Evolutionary conservation across 2,797 vertebrate species (phyloP).

Genomic region (Spheniscus humboldti): DNA sequence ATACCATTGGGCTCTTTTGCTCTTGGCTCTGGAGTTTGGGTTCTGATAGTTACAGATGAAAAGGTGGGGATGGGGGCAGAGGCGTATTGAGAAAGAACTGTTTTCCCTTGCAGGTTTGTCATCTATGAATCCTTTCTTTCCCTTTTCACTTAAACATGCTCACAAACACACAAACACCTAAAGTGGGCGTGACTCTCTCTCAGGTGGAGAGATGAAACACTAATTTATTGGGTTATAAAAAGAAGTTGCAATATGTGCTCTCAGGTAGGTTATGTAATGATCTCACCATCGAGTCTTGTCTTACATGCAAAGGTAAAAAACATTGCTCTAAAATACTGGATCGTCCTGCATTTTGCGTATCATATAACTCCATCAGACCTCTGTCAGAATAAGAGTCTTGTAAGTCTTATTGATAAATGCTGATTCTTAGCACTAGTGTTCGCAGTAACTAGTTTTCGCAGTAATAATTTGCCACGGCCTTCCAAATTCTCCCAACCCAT

Average conservation of each 20-base stretch:
- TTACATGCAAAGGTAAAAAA: background rate
- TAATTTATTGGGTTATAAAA: background rate
- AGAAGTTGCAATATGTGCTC: background rate
- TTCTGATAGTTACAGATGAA: background rate
- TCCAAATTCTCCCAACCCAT: background rate
- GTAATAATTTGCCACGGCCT: background rate
- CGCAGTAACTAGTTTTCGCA: background rate
- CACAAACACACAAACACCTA: background rate
- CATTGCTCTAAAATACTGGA: background rate
- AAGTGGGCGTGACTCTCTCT: background rate
- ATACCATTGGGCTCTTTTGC: background rate
- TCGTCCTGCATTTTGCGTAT: background rate
- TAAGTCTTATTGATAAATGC: background rate
- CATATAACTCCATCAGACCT: background rate
- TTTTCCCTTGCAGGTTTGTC: background rate
- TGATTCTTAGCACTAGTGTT: background rate
- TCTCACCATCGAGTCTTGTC: background rate
- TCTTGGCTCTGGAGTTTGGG: background rate
- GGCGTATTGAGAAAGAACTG: background rate
- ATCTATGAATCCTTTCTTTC: background rate
- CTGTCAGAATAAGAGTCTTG: background rate
- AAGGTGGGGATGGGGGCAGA: background rate
- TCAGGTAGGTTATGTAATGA: background rate
- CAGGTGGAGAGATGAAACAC: background rate
- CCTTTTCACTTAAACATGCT: background rate